phyloP scores from a whole-genome alignment of 2,888 invertebrate species.

The Nomada ruficornis region DNA sequence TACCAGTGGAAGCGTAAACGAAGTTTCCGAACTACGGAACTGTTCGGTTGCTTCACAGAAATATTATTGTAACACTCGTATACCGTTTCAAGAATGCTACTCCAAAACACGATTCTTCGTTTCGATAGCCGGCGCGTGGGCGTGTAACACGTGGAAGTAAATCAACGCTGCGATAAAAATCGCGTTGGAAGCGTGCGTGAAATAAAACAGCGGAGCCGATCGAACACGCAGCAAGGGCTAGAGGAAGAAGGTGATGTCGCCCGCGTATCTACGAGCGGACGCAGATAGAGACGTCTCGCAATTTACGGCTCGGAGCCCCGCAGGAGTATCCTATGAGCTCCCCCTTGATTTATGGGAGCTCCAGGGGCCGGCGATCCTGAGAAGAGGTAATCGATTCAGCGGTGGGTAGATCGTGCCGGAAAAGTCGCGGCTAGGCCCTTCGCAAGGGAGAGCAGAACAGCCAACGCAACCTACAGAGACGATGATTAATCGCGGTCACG shows the following conservation, averaged over 20 bases:
- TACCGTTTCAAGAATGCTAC: too few relatives aligned
- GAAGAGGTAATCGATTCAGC: slow-evolving; percentile 66
- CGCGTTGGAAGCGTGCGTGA: not conserved
- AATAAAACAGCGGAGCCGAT: slow-evolving; percentile 27
- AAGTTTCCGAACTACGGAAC: not conserved
- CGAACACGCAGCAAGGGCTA: not conserved
- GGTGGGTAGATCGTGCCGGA: slow-evolving; percentile 66
- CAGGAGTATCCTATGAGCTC: slow-evolving; percentile 55
- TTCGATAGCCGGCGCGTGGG: slow-evolving; percentile 24
- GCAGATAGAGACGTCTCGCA: slow-evolving; percentile 68
- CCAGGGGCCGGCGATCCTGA: slow-evolving; percentile 46
- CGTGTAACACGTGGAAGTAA: slow-evolving; percentile 21
- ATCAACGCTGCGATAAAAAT: slow-evolving; percentile 18
- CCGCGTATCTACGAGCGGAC: slow-evolving; percentile 31
- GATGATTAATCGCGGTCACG: slow-evolving; percentile 59
- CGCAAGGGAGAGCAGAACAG: slow-evolving; percentile 46
- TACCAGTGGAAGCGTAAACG: not conserved
- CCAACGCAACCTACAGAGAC: not conserved
- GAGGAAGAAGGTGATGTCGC: slow-evolving; percentile 29
- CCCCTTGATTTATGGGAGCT: slow-evolving; percentile 68
- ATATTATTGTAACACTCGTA: not conserved
- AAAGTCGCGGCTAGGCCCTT: slow-evolving; percentile 57
- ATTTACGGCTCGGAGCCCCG: slow-evolving; percentile 60
- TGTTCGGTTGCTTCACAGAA: not conserved
- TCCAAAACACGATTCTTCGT: not conserved